phyloP scores from a whole-genome alignment of 2,888 invertebrate genomes.

The Cetonia aurata region DNA sequence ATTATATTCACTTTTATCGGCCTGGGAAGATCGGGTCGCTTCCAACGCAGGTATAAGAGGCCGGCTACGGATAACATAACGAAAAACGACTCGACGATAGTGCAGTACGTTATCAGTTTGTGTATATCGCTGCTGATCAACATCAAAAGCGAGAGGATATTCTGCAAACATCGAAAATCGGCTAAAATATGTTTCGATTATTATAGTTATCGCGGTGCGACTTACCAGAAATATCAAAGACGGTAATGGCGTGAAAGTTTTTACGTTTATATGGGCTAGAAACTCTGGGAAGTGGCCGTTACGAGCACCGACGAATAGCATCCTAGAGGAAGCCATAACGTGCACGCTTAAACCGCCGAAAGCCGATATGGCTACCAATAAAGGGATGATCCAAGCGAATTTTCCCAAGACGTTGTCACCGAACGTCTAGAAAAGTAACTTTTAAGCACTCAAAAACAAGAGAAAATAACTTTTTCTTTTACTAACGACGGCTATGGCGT shows the following conservation, averaged over 20 bases:
- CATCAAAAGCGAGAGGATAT: slow-evolving; percentile 86
- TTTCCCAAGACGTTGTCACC: slow-evolving; percentile 81
- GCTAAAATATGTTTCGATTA: slow-evolving; percentile 2
- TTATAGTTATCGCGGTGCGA: slow-evolving; percentile 46
- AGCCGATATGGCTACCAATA: slow-evolving; percentile 92
- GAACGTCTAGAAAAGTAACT: slow-evolving; percentile 77
- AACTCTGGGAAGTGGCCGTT: slow-evolving; percentile 89
- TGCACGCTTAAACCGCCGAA: slow-evolving; percentile 95
- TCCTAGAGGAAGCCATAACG: slow-evolving; percentile 94
- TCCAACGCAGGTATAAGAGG: slow-evolving; percentile 86
- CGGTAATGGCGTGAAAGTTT: slow-evolving; percentile 82
- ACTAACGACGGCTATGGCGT: slow-evolving; percentile 95
- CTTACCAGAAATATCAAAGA: slow-evolving; percentile 86
- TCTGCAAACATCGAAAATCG: slow-evolving; percentile 70
- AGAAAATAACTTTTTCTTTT: background rate
- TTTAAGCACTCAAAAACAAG: background rate
- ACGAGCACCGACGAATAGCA: slow-evolving; percentile 92
- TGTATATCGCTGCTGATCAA: slow-evolving; percentile 87
- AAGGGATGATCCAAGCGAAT: slow-evolving; percentile 86
- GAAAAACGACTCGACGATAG: slow-evolving; percentile 93
- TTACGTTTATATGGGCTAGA: slow-evolving; percentile 82
- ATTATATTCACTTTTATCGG: slow-evolving; percentile 82
- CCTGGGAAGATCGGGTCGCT: slow-evolving; percentile 80
- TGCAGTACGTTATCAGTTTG: slow-evolving; percentile 90
- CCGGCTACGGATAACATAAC: slow-evolving; percentile 89